Conservation (phyloP, 1,140 invertebrate genomes). For the Drosophila takahashii region DNA sequence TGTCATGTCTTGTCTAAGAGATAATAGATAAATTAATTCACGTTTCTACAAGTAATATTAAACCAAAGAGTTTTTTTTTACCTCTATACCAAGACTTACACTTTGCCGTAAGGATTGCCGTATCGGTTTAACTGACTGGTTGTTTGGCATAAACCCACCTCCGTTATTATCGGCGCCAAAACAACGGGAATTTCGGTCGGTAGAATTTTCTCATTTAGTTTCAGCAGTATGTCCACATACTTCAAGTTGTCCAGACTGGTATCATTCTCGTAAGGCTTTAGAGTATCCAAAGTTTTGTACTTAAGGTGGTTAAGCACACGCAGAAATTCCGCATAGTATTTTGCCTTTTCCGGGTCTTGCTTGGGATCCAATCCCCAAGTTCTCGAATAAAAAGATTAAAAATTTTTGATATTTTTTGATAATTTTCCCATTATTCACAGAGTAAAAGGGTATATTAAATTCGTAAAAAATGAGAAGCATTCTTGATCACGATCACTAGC, state of each 20-base stretch:
- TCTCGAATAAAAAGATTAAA: not conserved
- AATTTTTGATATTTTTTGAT: not conserved
- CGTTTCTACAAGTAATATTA: too few relatives aligned
- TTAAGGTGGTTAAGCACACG: conserved; percentile 49
- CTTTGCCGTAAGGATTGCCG: conserved; percentile 59
- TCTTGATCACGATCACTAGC: too few relatives aligned
- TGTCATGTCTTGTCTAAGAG: not conserved
- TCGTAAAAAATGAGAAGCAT: too few relatives aligned
- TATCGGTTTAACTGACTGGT: conserved; percentile 54
- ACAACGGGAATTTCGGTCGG: not conserved
- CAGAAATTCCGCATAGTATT: conserved; percentile 61
- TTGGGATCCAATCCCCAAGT: conserved; percentile 45
- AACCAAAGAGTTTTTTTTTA: too few relatives aligned
- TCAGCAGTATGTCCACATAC: conserved; percentile 48
- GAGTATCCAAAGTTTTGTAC: conserved; percentile 43
- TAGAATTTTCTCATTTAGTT: conserved; percentile 29
- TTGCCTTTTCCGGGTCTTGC: not conserved
- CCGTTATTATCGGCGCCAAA: conserved; percentile 59
- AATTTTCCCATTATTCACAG: too few relatives aligned
- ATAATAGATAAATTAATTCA: not conserved
- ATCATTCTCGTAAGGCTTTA: conserved; percentile 67
- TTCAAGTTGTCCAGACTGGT: conserved; percentile 40
- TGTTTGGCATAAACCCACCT: conserved; percentile 70
- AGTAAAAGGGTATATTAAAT: too few relatives aligned
- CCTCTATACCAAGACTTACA: conserved; percentile 37